Evolutionary conservation across 1,140 invertebrate species (phyloP), one percentile per base, ranked within the genome.

Genomic region (Achroia grisella): DNA sequence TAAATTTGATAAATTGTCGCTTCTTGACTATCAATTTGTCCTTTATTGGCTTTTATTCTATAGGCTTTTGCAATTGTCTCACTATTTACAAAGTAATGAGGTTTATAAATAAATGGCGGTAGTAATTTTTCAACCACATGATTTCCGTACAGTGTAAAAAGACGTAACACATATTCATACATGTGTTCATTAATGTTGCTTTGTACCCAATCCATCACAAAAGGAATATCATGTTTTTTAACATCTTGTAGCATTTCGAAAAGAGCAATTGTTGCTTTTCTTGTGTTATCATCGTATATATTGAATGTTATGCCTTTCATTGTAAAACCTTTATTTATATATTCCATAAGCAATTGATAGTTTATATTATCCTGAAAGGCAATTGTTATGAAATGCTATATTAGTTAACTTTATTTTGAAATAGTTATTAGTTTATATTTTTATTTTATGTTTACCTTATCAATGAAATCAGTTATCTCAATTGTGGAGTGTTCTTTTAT

Each of bases 221-320:
- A 33, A 10, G 39, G 28, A 8, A 48, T 15, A 11, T 44, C 36
- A 36, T 44, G 31, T 6, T 17, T 8, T 33, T 17, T 36, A 1
- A 31, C 17, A 27, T 47, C 36, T 56, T 71, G 54, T 0, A 84
- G 41, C 6, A 82, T 39, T 9, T 64, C 52, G 49, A 71, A 82
- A 12, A 84, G 36, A 17, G 66, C 62, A 35, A 78, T 54, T 6
- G 78, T 55, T 11, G 71, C 67, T 52, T 77, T 64, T 57, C 69
- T 72, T 64, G 74, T 72, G 27, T 71, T 59, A 33, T 80, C 72
- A 35, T 84, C 64, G 29, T 79, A 84, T 31, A 84, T 67, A 29
- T 63, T 84, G 47, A 84, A 84, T n/a, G 67, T 77, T 13, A 74
- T 48, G 1, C 62, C 58, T 48, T 76, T 78, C 30, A 53, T 48